Evolutionary conservation across 2,797 vertebrate genomes (phyloP), one percentile per base, ranked within the genome.

Genomic region (Chelmon rostratus): DNA sequence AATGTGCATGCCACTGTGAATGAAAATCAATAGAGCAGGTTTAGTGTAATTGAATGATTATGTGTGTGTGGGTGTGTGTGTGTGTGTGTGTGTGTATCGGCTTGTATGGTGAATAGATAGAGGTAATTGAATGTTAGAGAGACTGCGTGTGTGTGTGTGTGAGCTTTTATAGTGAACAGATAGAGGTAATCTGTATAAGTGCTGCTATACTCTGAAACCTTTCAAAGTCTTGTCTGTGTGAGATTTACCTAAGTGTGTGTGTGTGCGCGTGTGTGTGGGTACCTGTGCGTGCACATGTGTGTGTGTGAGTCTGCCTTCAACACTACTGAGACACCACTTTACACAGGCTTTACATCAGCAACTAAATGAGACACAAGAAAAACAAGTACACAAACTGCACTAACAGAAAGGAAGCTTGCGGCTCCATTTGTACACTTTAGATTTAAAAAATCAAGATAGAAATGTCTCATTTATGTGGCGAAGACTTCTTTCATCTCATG

Each of bases 121-220:
- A 84, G 64, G 79, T 88, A 91, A 91, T 86, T 91, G 84, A 91
- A 90, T 86, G 86, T 83, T 84, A 75, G 86, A 50, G 52, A 76
- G 57, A 63, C 67, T 75, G 53, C 37, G 53, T 63, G 78, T 56
- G 79, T 56, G 72, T 53, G 68, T 50, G 71, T 62, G 65, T 47
- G 68, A 74, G 69, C 49, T 79, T 89, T 89, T 90, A 87, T 79
- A 88, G 88, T 74, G 71, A 89, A 87, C 72, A 80, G 77, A 89
- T 88, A 74, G 87, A 86, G 82, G 89, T 89, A 91, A 93, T 93
- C 90, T 93, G 75, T 91, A 47, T 91, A 93, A 92, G 91, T 92
- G 91, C 90, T 89, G 78, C 89, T 85, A 83, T 77, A 80, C 84
- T 89, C 76, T 76, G 81, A 88, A 92, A 90, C 86, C 91, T 86